Evolutionary conservation across 2,113 vertebrate genomes (phyloP), one percentile per base, ranked within the genome.

Genomic region (Irena cyanogastra): DNA sequence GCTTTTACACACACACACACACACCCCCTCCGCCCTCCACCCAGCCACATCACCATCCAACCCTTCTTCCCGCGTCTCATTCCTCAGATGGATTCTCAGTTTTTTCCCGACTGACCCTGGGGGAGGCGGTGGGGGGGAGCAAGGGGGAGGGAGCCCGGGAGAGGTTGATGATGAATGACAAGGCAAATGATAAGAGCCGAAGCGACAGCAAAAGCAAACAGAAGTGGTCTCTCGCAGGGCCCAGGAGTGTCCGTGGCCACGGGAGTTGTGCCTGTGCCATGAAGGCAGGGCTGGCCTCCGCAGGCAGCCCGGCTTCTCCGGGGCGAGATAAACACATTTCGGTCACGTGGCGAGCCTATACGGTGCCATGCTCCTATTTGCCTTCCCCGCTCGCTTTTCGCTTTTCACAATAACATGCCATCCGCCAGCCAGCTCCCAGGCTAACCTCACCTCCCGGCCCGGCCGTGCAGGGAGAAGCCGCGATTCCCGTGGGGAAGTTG

Each of bases 281-380:
- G 91, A 64, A 53, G 57, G 78, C 80, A 35, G 15, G 66, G 56
- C 31, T 79, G 78, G 79, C 78, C 94, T 91, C 85, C 83, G 56
- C 79, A 42, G 72, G 68, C 90, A 93, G 88, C 47, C 80, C 37
- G 44, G 68, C 84, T 85, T 92, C 94, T 91, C 87, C 83, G 50
- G 93, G 87, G 86, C 85, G 54, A 94, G 94, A 96, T 91, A 97
- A 97, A 96, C 96, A 96, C 84, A 94, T 92, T 89, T 54, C n/a
- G 27, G 35, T 94, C 97, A 97, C 95, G 93, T 96, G 95, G 89
- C 78, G 64, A 95, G 96, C 57, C 95, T 76, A 56, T 74, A 93
- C 49, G 50, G 69, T 96, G 83, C 91, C 89, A 42, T 76, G 72
- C 90, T 93, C 74, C 27, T 70, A 23, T 94, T 87, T 89, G 77